Evolutionary conservation across 2,888 invertebrate genomes (phyloP).

Genomic region (Chrysodeixis includens): DNA sequence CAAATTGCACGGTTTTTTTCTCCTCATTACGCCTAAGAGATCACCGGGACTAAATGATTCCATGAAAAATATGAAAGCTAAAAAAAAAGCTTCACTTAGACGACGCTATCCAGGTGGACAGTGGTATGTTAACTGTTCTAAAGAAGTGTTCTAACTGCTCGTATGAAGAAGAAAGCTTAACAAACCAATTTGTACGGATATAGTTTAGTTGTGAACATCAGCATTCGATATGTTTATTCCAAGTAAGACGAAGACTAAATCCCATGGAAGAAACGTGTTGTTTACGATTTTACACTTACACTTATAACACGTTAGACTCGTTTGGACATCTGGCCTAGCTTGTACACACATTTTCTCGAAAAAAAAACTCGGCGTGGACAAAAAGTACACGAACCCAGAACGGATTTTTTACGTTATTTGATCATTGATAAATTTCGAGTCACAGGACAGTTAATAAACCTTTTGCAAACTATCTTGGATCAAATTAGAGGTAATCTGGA

Average conservation of each 20-base stretch:
- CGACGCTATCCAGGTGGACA: background rate
- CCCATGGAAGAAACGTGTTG: background rate
- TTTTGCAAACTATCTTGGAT: background rate
- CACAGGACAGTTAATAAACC: background rate
- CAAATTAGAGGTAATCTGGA: slow-evolving; percentile 4
- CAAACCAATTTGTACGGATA: background rate
- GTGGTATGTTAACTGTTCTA: no score
- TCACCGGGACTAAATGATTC: background rate
- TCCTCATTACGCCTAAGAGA: no score
- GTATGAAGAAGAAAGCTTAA: background rate
- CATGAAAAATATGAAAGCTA: no score
- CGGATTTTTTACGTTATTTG: no score
- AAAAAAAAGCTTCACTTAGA: background rate
- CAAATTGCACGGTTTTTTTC: no score
- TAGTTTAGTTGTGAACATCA: background rate
- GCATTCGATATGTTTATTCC: background rate
- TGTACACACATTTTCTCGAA: background rate
- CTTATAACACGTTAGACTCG: background rate
- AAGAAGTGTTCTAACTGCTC: background rate
- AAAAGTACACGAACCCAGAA: background rate
- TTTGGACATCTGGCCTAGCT: background rate
- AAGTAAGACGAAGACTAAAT: background rate
- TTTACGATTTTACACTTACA: background rate
- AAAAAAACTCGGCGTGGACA: background rate
- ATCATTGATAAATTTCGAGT: background rate